Conservation (phyloP, 2,113 vertebrate genomes). For the Tachycineta bicolor region DNA sequence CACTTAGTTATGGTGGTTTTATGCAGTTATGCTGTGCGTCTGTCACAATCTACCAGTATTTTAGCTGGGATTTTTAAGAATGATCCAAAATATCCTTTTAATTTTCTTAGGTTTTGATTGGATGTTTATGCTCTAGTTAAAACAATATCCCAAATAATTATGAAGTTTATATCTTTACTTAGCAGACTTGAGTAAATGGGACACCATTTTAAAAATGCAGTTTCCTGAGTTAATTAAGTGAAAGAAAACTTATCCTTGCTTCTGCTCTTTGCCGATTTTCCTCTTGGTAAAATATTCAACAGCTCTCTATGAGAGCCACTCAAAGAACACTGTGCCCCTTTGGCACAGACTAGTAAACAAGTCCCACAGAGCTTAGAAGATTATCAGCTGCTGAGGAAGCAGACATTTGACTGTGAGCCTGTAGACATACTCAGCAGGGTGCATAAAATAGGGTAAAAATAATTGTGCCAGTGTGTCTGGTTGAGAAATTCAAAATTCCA, state of each 20-base stretch:
- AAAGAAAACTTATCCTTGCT: not conserved
- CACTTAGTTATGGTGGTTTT: not conserved
- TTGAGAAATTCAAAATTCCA: conserved; percentile 58
- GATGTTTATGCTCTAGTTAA: not conserved
- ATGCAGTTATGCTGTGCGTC: not conserved
- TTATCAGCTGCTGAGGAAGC: conserved; percentile 55
- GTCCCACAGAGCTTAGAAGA: conserved; percentile 25
- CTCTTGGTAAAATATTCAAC: conserved; percentile 24
- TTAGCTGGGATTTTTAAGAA: not conserved
- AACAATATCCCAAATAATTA: not conserved
- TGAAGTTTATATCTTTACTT: not conserved
- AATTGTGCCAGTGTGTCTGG: conserved; percentile 56
- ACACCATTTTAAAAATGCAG: not conserved
- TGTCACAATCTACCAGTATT: not conserved
- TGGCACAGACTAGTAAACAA: conserved; percentile 16
- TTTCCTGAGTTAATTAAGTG: not conserved
- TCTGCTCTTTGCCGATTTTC: conserved; percentile 1
- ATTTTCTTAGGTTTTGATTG: not conserved
- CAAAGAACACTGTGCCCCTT: conserved; percentile 15
- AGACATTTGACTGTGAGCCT: conserved; percentile 64
- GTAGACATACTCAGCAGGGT: conserved; percentile 54
- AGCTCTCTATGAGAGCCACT: not conserved
- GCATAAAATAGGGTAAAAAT: conserved; percentile 54
- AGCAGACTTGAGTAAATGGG: not conserved
- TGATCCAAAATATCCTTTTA: not conserved